Percentiles rank a stretch among this genome's conserved stretches.
Conservation (phyloP, 2,888 invertebrate species). For the Peribatodes rhomboidaria region DNA sequence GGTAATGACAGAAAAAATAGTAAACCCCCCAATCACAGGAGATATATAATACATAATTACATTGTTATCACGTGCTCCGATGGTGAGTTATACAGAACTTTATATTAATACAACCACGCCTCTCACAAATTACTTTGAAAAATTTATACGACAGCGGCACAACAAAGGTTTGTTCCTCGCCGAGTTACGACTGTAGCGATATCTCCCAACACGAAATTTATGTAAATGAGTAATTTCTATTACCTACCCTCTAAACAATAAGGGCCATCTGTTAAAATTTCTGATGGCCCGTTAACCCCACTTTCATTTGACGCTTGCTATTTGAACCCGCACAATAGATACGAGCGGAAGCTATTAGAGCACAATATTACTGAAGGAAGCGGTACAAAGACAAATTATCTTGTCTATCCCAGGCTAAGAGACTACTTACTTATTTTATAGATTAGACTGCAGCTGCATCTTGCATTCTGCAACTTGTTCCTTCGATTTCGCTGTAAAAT, state of each 20-base stretch:
- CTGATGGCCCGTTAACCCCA: constrained; percentile 48
- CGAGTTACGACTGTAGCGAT: constrained; percentile 37
- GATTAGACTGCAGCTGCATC: too few relatives aligned
- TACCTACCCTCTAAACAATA: constrained; percentile 42
- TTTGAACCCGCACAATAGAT: constrained; percentile 36
- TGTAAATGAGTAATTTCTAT: constrained; percentile 42
- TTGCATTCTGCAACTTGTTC: too few relatives aligned
- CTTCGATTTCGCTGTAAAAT: too few relatives aligned
- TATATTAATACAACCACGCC: background rate
- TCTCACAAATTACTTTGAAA: constrained; percentile 1
- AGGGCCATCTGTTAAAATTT: constrained; percentile 46
- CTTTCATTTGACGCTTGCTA: constrained; percentile 42
- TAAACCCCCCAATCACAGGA: too few relatives aligned
- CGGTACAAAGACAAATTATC: background rate
- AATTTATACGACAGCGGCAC: constrained; percentile 10
- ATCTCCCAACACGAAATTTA: constrained; percentile 35
- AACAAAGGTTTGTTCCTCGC: constrained; percentile 24
- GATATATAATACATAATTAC: too few relatives aligned
- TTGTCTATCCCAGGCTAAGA: background rate
- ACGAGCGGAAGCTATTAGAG: constrained; percentile 14
- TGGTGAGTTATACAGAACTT: background rate
- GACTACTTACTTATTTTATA: too few relatives aligned
- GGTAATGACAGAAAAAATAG: too few relatives aligned
- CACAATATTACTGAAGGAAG: constrained; percentile 12
- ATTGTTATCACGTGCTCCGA: background rate